A percentile compares a stretch with the other conserved stretches of the same genome.
These are phyloP conservation scores for Hozukius guyotensis DNA, from an alignment of 2,797 vertebrate species.

Conservation along the genomic window DNA sequence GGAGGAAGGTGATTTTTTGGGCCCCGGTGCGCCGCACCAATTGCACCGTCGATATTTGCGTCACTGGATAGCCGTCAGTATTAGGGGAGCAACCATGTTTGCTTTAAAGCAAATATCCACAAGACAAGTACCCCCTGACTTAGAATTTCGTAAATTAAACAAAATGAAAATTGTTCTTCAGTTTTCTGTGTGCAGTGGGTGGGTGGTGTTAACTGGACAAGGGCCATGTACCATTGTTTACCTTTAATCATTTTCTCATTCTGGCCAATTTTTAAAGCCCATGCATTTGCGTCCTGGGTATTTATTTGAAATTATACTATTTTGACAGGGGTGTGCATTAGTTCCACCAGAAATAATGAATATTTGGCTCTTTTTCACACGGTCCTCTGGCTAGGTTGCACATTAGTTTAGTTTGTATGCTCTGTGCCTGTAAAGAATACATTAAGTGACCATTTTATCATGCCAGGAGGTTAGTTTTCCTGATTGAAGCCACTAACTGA, in stretches of 20 bases:
- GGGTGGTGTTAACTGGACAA: neutral
- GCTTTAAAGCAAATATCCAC: neutral
- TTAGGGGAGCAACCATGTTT: neutral
- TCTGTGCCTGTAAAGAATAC: neutral
- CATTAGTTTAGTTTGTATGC: neutral
- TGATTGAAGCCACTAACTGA: neutral
- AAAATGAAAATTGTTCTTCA: neutral
- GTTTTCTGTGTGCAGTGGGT: neutral
- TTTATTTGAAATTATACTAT: neutral
- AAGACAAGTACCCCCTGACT: neutral
- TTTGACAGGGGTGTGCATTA: neutral
- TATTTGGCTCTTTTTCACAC: neutral
- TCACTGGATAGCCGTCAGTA: neutral
- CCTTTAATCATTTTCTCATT: neutral
- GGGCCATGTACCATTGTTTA: neutral
- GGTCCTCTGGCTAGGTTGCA: neutral
- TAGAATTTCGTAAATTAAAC: neutral
- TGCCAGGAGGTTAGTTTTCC: constrained; percentile 5
- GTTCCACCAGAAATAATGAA: neutral
- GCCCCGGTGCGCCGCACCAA: too few species aligned
- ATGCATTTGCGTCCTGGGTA: neutral
- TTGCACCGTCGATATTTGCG: too few species aligned
- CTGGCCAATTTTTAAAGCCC: neutral
- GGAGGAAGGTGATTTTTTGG: too few species aligned
- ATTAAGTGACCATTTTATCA: constrained; percentile 14